phyloP scores from a whole-genome alignment of 2,888 invertebrate genomes.

The Axea sp. region DNA sequence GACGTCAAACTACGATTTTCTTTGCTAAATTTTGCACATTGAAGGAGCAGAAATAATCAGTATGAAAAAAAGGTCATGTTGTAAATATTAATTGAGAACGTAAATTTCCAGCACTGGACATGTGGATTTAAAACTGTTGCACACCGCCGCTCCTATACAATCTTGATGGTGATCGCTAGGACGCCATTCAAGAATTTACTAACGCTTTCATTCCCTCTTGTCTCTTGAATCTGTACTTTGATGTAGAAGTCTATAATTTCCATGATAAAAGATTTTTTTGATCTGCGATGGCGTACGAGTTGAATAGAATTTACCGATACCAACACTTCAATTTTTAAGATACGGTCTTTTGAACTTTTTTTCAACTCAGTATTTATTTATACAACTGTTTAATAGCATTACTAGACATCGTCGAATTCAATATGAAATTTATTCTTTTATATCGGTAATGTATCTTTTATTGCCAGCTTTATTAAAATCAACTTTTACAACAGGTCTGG shows the following conservation, averaged over 20 bases:
- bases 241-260: conserved; percentile 68
- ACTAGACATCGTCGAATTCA: conserved; percentile 14
- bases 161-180: conserved; percentile 49
- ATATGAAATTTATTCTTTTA: conserved; percentile 26
- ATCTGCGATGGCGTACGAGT: conserved; percentile 12
- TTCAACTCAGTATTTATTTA: conserved; percentile 37
- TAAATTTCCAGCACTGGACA: conserved; percentile 26
- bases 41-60: not conserved
- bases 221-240: conserved; percentile 42
- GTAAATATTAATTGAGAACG: conserved; percentile 54
- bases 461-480: conserved; percentile 10
- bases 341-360: conserved; percentile 30
- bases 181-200: conserved; percentile 48
- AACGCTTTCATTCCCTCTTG: conserved; percentile 52
- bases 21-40: not conserved
- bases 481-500: conserved; percentile 6
- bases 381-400: conserved; percentile 39
- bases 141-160: conserved; percentile 33
- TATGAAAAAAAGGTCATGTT: conserved; percentile 1
- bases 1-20: not conserved
- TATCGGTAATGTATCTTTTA: conserved; percentile 20
- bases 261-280: conserved; percentile 69
- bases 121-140: conserved; percentile 27
- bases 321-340: conserved; percentile 51
- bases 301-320: conserved; percentile 45